Evolutionary conservation across 2,113 vertebrate genomes (phyloP), one percentile per base, ranked within the genome.

Genomic region (Xenus cinereus): DNA sequence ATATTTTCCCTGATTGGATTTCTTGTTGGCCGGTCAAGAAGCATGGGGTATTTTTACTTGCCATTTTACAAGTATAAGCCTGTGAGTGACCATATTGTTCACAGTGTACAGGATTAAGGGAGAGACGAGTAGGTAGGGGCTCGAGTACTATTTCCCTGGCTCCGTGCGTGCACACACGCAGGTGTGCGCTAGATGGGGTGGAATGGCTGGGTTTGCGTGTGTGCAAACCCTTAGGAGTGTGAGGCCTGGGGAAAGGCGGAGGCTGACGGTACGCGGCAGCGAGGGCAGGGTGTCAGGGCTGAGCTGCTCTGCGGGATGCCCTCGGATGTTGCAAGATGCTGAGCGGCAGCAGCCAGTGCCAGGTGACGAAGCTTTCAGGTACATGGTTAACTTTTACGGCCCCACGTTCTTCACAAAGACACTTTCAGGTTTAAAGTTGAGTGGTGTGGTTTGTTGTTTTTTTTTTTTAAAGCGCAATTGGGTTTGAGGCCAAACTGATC

Each of bases 21-120:
- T 87, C 78, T 75, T 22, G 43, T 39, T 72, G 77, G 80, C 57
- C 87, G 19, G 56, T 51, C 73, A 32, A 67, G 73, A 74, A 57
- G 48, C 56, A 14, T 7, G 45, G 35, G 14, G 12, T 59, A 3
- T 45, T 77, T 87, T 63, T 37, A 56, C n/a, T 79, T 79, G 72
- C 63, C 15, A 1, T 80, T 94, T 87, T 64, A 84, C 88, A 75
- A 80, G 59, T 39, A 0, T 30, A 78, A 63, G n/a, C 41, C 68
- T 41, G 0, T 50, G n/a, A 59, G 60, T 64, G 91, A 56, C 28
- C 13, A 5, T 6, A 14, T 41, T 75, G 56, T 67, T 86, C 80
- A 1, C 8, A 11, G 12, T 14, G 2, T 0, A 1, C 0, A 5
- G 23, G 51, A 41, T 46, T n/a, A 53, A 45, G 57, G 62, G 59